Evolutionary conservation across 2,113 vertebrate species (phyloP).

Genomic region (Microtus richardsoni): DNA sequence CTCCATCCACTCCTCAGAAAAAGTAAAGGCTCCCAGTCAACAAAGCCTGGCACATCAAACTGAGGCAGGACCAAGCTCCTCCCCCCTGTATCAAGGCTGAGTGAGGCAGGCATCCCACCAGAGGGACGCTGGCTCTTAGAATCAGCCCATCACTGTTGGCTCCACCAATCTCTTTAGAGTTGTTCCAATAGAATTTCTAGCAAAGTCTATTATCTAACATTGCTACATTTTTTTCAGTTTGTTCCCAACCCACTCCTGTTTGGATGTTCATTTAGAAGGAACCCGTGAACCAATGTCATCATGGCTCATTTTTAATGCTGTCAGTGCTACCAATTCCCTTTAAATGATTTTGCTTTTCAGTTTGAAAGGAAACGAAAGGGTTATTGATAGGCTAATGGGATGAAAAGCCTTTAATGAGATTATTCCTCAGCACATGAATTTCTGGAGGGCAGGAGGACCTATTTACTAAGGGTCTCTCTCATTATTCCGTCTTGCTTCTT

Average conservation of each 20-base stretch:
- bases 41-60: no score
- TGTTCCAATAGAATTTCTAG: not conserved
- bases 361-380: conserved; percentile 42
- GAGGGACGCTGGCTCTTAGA: not conserved
- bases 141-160: no score
- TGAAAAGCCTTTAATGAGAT: conserved; percentile 3
- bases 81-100: no score
- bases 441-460: not conserved
- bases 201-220: not conserved
- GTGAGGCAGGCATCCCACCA: no score
- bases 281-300: not conserved
- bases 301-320: conserved; percentile 16
- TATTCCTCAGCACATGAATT: conserved; percentile 7
- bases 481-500: not conserved
- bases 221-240: conserved; percentile 26
- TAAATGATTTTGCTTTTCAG: conserved; percentile 10
- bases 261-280: not conserved
- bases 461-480: not conserved
- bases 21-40: no score
- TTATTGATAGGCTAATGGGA: not conserved
- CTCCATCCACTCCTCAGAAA: no score
- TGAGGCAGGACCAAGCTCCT: no score
- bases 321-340: not conserved
- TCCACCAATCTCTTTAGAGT: not conserved
- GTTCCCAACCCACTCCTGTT: not conserved